Conservation (phyloP, 2,113 vertebrate genomes). For the Takifugu flavidus region DNA sequence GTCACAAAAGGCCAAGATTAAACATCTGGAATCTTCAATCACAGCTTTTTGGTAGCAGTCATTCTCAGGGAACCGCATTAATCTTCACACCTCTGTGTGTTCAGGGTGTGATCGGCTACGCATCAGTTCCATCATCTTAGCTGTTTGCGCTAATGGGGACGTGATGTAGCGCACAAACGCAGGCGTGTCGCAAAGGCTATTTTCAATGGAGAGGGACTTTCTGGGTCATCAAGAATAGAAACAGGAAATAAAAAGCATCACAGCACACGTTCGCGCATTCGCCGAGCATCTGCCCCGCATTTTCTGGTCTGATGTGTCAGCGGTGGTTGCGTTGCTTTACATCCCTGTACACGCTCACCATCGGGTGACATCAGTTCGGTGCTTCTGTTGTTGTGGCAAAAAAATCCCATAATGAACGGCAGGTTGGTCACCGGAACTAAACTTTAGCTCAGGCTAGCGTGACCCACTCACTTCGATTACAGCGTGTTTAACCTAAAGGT, state of each 20-base stretch:
- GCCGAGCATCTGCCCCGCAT: slow-evolving; percentile 35
- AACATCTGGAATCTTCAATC: no score
- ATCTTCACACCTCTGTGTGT: no score
- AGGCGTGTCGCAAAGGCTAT: no score
- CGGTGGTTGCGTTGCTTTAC: slow-evolving; percentile 21
- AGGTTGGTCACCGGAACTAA: background rate
- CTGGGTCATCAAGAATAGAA: no score
- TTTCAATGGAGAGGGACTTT: background rate
- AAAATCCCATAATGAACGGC: slow-evolving; percentile 21
- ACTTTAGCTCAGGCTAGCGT: slow-evolving; percentile 9
- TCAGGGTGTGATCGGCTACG: no score
- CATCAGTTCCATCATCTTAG: no score
- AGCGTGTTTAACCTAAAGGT: slow-evolving; percentile 12
- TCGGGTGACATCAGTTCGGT: no score
- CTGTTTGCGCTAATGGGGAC: background rate
- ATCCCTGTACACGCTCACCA: background rate
- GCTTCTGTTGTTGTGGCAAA: slow-evolving; percentile 18
- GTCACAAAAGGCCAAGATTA: no score
- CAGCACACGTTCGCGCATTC: slow-evolving; percentile 23
- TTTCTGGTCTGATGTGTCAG: slow-evolving; percentile 13
- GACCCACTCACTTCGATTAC: background rate
- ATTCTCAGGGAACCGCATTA: no score
- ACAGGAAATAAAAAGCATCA: background rate
- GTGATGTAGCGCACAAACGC: no score
- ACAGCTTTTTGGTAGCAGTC: no score